Evolutionary conservation across 1,140 invertebrate species (phyloP).

Genomic region (Lineus longissimus): DNA sequence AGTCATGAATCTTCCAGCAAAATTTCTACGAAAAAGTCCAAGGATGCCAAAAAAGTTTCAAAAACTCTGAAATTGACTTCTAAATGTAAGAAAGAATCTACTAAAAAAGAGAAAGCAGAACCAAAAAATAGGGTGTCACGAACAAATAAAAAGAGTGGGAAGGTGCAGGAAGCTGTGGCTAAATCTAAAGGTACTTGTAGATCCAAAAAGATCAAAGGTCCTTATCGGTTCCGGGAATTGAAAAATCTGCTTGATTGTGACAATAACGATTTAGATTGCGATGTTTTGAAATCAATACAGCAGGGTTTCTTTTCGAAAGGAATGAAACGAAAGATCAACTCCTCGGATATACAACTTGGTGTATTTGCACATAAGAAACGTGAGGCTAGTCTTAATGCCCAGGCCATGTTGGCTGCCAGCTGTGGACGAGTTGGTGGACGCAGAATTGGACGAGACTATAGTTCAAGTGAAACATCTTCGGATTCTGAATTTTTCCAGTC

Average conservation of each 20-base stretch:
- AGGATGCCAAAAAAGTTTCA: background rate
- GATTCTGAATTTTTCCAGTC: background rate
- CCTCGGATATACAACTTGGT: background rate
- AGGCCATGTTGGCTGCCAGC: background rate
- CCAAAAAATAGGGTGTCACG: conserved; percentile 2
- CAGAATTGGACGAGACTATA: background rate
- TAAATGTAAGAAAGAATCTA: background rate
- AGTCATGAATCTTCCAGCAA: no score
- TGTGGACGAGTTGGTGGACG: background rate
- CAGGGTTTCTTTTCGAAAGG: no score
- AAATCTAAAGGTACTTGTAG: background rate
- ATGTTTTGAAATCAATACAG: no score
- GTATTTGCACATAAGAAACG: background rate
- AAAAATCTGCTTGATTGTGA: background rate
- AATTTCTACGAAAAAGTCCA: background rate
- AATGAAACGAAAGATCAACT: background rate
- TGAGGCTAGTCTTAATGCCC: background rate
- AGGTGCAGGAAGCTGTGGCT: background rate
- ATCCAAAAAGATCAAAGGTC: background rate
- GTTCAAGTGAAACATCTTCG: background rate
- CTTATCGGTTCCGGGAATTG: background rate
- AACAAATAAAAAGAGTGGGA: background rate
- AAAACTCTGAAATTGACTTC: background rate
- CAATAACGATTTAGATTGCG: background rate
- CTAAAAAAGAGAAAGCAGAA: background rate